Percentiles rank a stretch among this genome's conserved stretches.
Evolutionary conservation across 2,888 invertebrate genomes (phyloP).

Genomic region (Chaetogeoica ovagalla): DNA sequence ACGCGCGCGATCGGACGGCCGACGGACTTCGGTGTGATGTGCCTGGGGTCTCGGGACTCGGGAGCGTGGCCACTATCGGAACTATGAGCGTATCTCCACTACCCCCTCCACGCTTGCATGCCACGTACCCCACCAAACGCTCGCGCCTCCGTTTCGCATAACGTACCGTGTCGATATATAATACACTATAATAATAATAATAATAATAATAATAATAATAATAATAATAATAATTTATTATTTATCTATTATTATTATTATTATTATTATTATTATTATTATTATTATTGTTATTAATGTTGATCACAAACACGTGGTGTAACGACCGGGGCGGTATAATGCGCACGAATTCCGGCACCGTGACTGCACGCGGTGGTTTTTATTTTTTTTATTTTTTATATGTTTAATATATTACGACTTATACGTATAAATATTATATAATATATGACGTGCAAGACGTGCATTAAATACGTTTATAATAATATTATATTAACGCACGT

Average conservation of each 20-base stretch:
- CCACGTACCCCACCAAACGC: slow-evolving; percentile 1
- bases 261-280: too few relatives aligned
- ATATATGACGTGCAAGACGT: too few relatives aligned
- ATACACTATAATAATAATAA: too few relatives aligned
- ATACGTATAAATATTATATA: too few relatives aligned
- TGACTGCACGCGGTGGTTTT: slow-evolving; percentile 8
- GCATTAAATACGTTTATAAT: too few relatives aligned
- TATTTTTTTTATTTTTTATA: too few relatives aligned
- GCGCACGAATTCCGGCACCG: slow-evolving; percentile 23
- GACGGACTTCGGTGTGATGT: neutral
- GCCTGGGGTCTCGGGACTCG: neutral
- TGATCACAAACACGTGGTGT: slow-evolving; percentile 37
- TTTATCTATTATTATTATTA: too few relatives aligned
- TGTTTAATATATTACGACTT: too few relatives aligned
- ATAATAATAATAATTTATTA: neutral
- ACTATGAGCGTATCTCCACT: slow-evolving; percentile 44
- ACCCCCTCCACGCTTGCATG: neutral
- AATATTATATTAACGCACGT: too few relatives aligned
- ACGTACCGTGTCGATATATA: neutral
- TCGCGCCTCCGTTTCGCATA: slow-evolving; percentile 13
- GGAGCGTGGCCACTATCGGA: slow-evolving; percentile 35
- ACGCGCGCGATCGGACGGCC: neutral
- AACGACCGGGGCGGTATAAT: slow-evolving; percentile 17
- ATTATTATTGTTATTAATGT: neutral
- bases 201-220: too few relatives aligned